These are phyloP conservation scores for Itoplectis maculator DNA, from an alignment of 2,888 invertebrate genomes.

Conservation along the genomic window DNA sequence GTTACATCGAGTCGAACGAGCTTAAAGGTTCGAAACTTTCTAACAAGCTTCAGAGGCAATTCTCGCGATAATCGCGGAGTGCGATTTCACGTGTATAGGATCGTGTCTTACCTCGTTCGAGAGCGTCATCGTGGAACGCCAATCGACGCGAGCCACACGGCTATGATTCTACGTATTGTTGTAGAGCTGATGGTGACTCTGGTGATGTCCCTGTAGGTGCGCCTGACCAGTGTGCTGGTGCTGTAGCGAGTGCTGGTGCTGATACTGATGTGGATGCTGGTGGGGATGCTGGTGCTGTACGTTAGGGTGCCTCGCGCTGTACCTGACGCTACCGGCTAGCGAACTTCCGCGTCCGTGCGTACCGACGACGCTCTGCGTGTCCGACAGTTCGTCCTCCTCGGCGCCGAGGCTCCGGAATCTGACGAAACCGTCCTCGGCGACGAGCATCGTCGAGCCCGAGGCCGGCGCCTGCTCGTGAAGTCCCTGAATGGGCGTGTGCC, in stretches of 20 bases:
- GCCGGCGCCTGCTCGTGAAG: constrained; percentile 86
- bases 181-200: constrained; percentile 82
- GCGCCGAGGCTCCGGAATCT: constrained; percentile 90
- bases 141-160: constrained; percentile 71
- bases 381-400: constrained; percentile 81
- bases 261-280: constrained; percentile 76
- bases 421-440: constrained; percentile 96
- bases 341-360: constrained; percentile 81
- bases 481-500: constrained; percentile 78
- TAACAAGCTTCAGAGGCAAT: neutral
- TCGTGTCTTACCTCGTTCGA: constrained; percentile 69
- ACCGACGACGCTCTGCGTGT: constrained; percentile 80
- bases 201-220: constrained; percentile 78
- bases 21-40: neutral
- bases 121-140: constrained; percentile 70
- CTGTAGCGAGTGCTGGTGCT: constrained; percentile 79
- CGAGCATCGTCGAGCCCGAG: constrained; percentile 89
- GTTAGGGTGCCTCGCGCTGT: constrained; percentile 78
- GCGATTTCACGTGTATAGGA: too few relatives aligned
- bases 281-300: constrained; percentile 77
- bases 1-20: neutral
- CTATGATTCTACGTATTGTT: constrained; percentile 81
- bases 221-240: constrained; percentile 80
- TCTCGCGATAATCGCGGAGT: neutral
- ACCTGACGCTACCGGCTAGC: constrained; percentile 81